phyloP scores from a whole-genome alignment of 2,113 vertebrate species.

The Aspidoscelis tigris region DNA sequence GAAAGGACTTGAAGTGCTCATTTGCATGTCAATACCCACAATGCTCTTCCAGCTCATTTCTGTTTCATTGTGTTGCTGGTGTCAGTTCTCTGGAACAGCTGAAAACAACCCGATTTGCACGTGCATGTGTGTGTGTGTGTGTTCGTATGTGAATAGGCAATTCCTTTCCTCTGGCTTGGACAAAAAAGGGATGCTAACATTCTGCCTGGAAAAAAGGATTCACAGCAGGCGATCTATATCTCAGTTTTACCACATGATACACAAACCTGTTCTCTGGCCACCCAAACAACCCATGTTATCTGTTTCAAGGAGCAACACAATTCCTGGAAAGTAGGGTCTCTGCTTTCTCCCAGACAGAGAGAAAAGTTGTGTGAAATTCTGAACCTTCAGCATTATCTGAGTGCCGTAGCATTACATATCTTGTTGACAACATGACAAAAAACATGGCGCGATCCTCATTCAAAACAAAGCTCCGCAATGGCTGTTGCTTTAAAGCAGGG shows the following conservation, averaged over 20 bases:
- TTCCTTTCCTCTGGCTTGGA: constrained; percentile 56
- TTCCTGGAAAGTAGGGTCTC: constrained; percentile 52
- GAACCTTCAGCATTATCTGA: constrained; percentile 62
- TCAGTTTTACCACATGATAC: background rate
- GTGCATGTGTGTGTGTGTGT: constrained; percentile 35
- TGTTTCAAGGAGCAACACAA: constrained; percentile 50
- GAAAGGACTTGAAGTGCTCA: constrained; percentile 66
- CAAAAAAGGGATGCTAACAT: constrained; percentile 47
- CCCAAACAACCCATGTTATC: constrained; percentile 50
- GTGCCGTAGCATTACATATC: constrained; percentile 41
- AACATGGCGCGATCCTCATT: constrained; percentile 38
- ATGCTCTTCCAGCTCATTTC: constrained; percentile 70
- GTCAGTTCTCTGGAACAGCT: constrained; percentile 65
- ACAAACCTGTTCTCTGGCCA: constrained; percentile 42
- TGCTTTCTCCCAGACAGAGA: constrained; percentile 36
- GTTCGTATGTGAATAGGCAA: constrained; percentile 4
- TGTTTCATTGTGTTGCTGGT: constrained; percentile 61
- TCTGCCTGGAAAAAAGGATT: constrained; percentile 38
- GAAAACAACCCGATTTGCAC: constrained; percentile 64
- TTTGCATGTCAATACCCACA: constrained; percentile 74
- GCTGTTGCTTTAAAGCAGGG: no score
- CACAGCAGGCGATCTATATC: constrained; percentile 51
- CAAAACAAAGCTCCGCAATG: constrained; percentile 38
- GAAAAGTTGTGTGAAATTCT: constrained; percentile 61
- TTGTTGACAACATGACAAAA: constrained; percentile 38